phyloP scores from a whole-genome alignment of 2,888 invertebrate species.

The Microplitis manilae region DNA sequence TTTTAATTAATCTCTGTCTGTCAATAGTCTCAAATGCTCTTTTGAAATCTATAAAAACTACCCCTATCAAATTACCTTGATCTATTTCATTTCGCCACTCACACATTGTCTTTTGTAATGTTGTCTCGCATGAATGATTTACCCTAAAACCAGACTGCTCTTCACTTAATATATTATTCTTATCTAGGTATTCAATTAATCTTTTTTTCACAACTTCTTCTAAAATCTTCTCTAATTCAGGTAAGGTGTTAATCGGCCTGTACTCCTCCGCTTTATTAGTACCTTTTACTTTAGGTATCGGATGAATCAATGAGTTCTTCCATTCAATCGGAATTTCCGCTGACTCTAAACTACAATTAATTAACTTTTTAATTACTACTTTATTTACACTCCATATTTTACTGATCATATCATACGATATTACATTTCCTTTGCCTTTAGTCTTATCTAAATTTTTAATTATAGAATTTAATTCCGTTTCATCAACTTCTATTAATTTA shows the following conservation, averaged over 20 bases:
- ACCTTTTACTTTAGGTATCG: conserved; percentile 35
- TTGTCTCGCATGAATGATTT: conserved; percentile 41
- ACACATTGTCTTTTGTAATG: conserved; percentile 31
- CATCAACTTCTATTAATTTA: conserved; percentile 5
- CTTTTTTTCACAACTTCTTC: conserved; percentile 36
- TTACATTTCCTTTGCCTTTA: conserved; percentile 19
- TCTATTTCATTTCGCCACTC: conserved; percentile 35
- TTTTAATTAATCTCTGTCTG: conserved; percentile 29
- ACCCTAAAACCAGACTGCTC: conserved; percentile 43
- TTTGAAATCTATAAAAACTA: conserved; percentile 41
- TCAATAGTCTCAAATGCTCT: conserved; percentile 41
- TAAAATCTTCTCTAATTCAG: conserved; percentile 35
- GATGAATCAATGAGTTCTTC: conserved; percentile 40
- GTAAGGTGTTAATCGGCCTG: conserved; percentile 37
- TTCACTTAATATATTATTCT: conserved; percentile 28
- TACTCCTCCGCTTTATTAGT: conserved; percentile 33
- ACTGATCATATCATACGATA: conserved; percentile 13
- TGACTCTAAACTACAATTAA: conserved; percentile 28
- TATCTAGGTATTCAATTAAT: conserved; percentile 4
- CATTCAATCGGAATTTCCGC: conserved; percentile 28
- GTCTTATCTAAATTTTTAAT: background rate
- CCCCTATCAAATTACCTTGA: conserved; percentile 27
- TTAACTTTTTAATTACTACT: background rate
- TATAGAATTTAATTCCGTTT: background rate
- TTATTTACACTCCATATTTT: conserved; percentile 5